Evolutionary conservation across 1,140 invertebrate species (phyloP), one percentile per base, ranked within the genome.

Genomic region (Bombus soroeensis): DNA sequence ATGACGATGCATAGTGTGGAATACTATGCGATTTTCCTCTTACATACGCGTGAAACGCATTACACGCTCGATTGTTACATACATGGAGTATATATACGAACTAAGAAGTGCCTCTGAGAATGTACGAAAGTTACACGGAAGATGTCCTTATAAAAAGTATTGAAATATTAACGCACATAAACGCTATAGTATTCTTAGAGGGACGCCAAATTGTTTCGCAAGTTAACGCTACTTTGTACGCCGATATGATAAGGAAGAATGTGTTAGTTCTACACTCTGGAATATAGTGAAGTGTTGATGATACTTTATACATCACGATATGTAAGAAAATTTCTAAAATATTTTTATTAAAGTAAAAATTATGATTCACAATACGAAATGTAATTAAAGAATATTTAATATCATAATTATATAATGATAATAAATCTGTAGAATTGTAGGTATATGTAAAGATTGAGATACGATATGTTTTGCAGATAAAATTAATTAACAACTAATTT

Each of bases 1-100:
- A 82, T 85, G 82, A 91, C 71, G 89, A 83, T 87, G 76, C 59
- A 75, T 59, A 71, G 62, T 25, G 53, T 37, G 53, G 8, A 77
- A 77, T 62, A n/a, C 53, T 25, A 62, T 13, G 37, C 57, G 25
- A 59, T 77, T 62, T 39, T 77, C 75, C 37, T 37, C 22, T 79
- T 79, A 43, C 53, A 57, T 47, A 47, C 73, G 74, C 76, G 76
- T 71, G 43, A 72, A 70, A 62, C 32, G 28, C 66, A 43, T 66
- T 68, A 68, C 62, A 34, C 41, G 22, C 25, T 47, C 78, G 78
- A 80, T 66, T 66, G 37, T 68, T 64, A 66, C 59, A 41, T 41
- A 59, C 13, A 13, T 39, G 8, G 57, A 32, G 41, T 12, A 22
- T 37, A 75, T 83, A 28, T 53, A 75, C n/a, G 22, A n/a, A 15